Conservation (phyloP, 2,888 invertebrate genomes). For the Argynnis bischoffii region DNA sequence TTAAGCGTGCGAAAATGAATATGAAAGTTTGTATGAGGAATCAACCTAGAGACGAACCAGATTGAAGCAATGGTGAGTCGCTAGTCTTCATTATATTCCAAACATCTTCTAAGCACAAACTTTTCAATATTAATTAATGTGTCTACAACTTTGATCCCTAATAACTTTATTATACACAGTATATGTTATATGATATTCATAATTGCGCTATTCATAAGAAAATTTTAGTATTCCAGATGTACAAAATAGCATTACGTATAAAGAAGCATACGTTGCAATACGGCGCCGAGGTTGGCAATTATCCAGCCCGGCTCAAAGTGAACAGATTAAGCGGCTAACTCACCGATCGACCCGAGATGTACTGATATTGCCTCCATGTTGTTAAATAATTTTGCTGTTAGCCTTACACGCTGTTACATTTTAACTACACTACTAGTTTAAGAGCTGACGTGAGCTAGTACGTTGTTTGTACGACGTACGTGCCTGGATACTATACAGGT, state of each 20-base stretch:
- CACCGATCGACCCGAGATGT: constrained; percentile 7
- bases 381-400: constrained; percentile 14
- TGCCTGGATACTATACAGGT: no score
- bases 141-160: no score
- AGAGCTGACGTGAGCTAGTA: not conserved
- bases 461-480: not conserved
- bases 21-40: no score
- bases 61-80: no score
- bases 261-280: not conserved
- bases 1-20: no score
- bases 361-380: not conserved
- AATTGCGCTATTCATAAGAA: not conserved
- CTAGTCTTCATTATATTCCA: no score
- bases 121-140: no score
- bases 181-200: no score
- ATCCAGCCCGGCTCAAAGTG: constrained; percentile 12
- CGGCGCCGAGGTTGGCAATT: constrained; percentile 3
- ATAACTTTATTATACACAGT: no score
- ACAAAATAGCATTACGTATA: not conserved
- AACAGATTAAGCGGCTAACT: constrained; percentile 18
- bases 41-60: no score
- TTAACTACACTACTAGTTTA: not conserved
- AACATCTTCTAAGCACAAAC: no score
- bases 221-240: not conserved
- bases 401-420: constrained; percentile 7